Conservation (phyloP, 2,113 vertebrate species). For the Spea bombifrons region DNA sequence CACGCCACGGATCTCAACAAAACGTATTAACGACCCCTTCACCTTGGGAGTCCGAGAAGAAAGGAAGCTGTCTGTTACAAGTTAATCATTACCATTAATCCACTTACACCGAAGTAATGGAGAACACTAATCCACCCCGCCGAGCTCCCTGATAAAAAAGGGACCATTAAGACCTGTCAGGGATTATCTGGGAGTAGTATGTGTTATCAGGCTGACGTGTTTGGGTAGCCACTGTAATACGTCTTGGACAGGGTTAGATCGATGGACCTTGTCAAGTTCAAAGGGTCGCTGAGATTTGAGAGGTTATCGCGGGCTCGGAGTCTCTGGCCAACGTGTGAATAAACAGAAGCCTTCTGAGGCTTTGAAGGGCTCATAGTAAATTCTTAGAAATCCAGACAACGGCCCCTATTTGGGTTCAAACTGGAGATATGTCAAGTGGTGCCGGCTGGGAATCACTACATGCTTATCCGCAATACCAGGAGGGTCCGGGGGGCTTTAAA, state of each 20-base stretch:
- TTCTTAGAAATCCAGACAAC: no score
- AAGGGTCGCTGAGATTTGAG: neutral
- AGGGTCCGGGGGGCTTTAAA: no score
- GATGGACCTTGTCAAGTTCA: neutral
- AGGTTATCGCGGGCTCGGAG: neutral
- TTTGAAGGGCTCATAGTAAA: no score
- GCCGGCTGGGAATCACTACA: no score
- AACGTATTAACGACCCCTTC: constrained; percentile 5
- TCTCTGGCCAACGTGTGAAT: neutral
- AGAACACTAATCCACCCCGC: constrained; percentile 13
- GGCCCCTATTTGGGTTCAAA: no score
- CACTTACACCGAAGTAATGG: constrained; percentile 11
- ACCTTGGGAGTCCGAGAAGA: neutral
- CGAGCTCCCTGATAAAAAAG: neutral
- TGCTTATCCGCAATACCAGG: no score
- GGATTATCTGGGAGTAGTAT: neutral
- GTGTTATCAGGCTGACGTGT: neutral
- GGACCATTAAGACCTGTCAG: neutral
- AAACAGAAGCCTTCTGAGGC: no score
- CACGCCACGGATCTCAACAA: neutral
- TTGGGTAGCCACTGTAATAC: neutral
- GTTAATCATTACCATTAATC: constrained; percentile 34
- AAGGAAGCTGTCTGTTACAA: constrained; percentile 9
- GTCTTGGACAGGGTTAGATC: neutral
- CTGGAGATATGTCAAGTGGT: no score